Percentiles rank a stretch among this genome's conserved stretches.
phyloP scores from a whole-genome alignment of 2,113 vertebrate species.

The Thunnus thynnus region DNA sequence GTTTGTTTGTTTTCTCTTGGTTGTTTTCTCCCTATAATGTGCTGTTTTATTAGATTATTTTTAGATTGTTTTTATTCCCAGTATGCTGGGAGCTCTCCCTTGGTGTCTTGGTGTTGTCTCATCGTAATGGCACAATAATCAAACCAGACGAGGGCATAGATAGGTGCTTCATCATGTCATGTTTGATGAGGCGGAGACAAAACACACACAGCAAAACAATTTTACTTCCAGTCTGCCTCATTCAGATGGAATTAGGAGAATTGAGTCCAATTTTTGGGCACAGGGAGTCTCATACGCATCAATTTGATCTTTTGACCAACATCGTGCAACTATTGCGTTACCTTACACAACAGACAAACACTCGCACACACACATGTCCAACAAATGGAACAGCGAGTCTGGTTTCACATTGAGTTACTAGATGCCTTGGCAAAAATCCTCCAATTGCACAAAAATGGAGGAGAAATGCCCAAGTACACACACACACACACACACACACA shows the following conservation, averaged over 20 bases:
- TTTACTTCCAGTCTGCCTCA: not conserved
- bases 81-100: no score
- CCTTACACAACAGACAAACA: conserved; percentile 28
- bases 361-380: conserved; percentile 6
- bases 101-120: not conserved
- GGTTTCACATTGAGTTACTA: conserved; percentile 62
- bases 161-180: not conserved
- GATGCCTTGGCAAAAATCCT: conserved; percentile 46
- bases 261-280: not conserved
- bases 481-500: conserved; percentile 27
- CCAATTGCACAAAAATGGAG: conserved; percentile 45
- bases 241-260: not conserved
- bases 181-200: not conserved
- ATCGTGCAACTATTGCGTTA: not conserved
- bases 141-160: not conserved
- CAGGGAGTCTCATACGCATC: not conserved
- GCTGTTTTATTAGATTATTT: no score
- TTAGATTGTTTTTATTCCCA: no score
- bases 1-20: no score
- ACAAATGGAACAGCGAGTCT: conserved; percentile 27
- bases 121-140: not conserved
- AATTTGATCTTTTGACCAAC: conserved; percentile 7
- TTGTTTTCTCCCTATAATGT: no score
- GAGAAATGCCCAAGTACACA: conserved; percentile 49
- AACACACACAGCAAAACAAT: conserved; percentile 1